phyloP scores from a whole-genome alignment of 2,888 invertebrate genomes.

The Dicyrtoma fusca region DNA sequence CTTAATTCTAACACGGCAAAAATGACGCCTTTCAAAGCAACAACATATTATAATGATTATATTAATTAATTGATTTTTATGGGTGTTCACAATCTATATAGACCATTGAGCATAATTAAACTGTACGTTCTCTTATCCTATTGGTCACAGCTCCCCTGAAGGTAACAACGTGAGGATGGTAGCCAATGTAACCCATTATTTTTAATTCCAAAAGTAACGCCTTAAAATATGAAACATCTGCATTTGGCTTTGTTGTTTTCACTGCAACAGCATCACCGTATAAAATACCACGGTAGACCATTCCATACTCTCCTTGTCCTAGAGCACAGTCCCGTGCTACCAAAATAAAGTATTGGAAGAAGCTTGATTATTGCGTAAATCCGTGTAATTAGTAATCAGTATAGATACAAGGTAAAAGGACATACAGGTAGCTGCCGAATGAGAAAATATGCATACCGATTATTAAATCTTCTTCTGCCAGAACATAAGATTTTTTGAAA shows the following conservation, averaged over 20 bases:
- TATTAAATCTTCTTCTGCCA: neutral
- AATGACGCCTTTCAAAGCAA: no score
- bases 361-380: no score
- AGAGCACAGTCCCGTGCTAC: neutral
- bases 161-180: neutral
- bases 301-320: neutral
- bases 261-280: neutral
- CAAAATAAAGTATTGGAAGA: neutral
- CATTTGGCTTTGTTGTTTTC: conserved; percentile 2
- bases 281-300: neutral
- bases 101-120: no score
- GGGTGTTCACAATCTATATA: no score
- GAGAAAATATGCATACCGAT: neutral
- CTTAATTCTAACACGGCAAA: no score
- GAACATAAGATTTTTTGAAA: neutral
- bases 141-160: neutral
- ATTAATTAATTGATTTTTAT: no score
- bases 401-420: neutral
- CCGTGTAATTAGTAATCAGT: no score
- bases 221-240: neutral
- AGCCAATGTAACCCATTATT: conserved; percentile 5
- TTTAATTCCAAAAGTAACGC: conserved; percentile 1
- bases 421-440: neutral
- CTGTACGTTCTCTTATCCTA: conserved; percentile 4
- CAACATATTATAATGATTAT: no score